Percentiles rank a stretch among this genome's conserved stretches.
Conservation (phyloP, 2,797 vertebrate species). For the Telmatherina bonti region DNA sequence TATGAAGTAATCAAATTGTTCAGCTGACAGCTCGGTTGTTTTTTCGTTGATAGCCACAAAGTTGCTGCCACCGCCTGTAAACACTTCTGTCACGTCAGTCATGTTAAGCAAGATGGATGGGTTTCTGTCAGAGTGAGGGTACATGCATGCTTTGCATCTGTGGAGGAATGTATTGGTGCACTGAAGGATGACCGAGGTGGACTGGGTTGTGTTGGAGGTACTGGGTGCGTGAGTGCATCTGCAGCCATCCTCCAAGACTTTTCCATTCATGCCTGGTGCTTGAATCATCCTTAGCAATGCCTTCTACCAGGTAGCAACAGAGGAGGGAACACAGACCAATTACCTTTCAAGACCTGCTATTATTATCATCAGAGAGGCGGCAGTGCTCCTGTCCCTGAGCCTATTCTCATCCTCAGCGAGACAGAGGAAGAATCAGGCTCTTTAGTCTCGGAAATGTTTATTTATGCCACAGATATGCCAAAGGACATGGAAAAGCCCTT, state of each 20-base stretch:
- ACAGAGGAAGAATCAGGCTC: slow-evolving; percentile 61
- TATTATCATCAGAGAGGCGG: slow-evolving; percentile 78
- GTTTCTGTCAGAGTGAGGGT: slow-evolving; percentile 24
- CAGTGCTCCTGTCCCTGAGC: slow-evolving; percentile 63
- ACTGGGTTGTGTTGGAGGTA: slow-evolving; percentile 46
- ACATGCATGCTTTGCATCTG: slow-evolving; percentile 35
- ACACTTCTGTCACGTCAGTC: slow-evolving; percentile 54
- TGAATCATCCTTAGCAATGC: slow-evolving; percentile 71
- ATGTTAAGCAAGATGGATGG: slow-evolving; percentile 47
- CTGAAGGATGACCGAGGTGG: slow-evolving; percentile 48
- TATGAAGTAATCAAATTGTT: slow-evolving; percentile 61
- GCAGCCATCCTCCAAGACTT: slow-evolving; percentile 56
- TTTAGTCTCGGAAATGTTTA: slow-evolving; percentile 74
- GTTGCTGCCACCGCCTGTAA: slow-evolving; percentile 51
- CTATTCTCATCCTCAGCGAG: slow-evolving; percentile 59
- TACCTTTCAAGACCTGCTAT: slow-evolving; percentile 73
- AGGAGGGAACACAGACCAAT: slow-evolving; percentile 71
- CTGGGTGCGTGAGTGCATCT: slow-evolving; percentile 21
- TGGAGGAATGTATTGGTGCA: slow-evolving; percentile 45
- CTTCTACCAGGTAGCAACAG: slow-evolving; percentile 65
- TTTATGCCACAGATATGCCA: slow-evolving; percentile 68
- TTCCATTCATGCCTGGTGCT: slow-evolving; percentile 70
- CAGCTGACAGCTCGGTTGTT: slow-evolving; percentile 69
- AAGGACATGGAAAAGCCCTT: slow-evolving; percentile 74
- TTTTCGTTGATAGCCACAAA: slow-evolving; percentile 59